phyloP scores from a whole-genome alignment of 53 echinoderm and acorn worm genomes.

The Paelopatides confundens region DNA sequence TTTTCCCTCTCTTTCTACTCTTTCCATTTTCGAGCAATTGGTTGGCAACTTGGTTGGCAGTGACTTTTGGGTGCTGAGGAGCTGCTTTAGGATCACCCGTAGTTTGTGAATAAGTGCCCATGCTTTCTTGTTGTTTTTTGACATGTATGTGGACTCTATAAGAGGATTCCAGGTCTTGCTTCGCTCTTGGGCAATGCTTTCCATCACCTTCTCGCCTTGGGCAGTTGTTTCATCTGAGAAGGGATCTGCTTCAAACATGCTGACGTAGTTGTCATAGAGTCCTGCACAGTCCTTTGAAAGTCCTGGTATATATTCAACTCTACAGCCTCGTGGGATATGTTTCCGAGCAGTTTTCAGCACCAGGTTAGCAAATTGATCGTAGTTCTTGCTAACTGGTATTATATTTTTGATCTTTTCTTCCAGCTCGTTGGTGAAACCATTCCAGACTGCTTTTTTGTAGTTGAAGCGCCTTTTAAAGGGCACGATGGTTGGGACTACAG shows the following conservation, averaged over 20 bases:
- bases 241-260: constrained; percentile 55
- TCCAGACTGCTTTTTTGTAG: constrained; percentile 57
- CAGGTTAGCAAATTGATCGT: constrained; percentile 11
- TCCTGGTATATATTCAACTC: constrained; percentile 63
- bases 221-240: constrained; percentile 59
- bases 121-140: too few species aligned
- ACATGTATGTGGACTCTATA: constrained; percentile 53
- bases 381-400: constrained; percentile 49
- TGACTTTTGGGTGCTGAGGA: constrained; percentile 29
- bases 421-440: constrained; percentile 40
- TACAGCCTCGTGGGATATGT: constrained; percentile 71
- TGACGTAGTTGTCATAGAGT: constrained; percentile 62
- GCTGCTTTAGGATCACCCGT: constrained; percentile 54
- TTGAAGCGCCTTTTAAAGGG: constrained; percentile 65
- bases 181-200: constrained; percentile 61
- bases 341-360: constrained; percentile 43
- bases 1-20: constrained; percentile 37
- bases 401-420: constrained; percentile 25
- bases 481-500: constrained; percentile 57
- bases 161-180: constrained; percentile 59
- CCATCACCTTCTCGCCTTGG: constrained; percentile 64
- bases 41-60: constrained; percentile 62
- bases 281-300: constrained; percentile 57
- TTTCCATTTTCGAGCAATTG: constrained; percentile 57
- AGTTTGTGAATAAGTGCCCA: too few species aligned